Conservation (phyloP, 2,888 invertebrate genomes). For the Leistus spinibarbis region DNA sequence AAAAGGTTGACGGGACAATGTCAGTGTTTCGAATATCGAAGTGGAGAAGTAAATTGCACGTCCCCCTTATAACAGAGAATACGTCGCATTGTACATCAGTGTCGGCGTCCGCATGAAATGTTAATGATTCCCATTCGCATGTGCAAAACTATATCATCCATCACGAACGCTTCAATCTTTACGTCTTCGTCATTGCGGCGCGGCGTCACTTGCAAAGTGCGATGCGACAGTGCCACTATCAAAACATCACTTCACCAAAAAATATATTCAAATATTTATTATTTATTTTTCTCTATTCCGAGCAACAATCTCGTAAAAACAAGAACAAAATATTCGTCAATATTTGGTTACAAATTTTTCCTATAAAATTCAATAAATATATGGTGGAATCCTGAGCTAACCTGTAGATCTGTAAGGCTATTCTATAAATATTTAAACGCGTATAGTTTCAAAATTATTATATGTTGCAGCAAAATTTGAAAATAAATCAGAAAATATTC, state of each 20-base stretch:
- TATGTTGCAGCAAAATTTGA: too few relatives aligned
- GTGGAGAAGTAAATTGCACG: conserved; percentile 2
- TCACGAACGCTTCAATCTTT: neutral
- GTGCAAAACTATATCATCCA: conserved; percentile 5
- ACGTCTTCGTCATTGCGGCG: neutral
- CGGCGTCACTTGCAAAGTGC: neutral
- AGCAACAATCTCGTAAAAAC: too few relatives aligned
- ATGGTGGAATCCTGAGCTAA: too few relatives aligned
- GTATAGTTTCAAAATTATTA: too few relatives aligned
- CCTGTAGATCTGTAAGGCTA: too few relatives aligned
- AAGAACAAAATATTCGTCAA: too few relatives aligned
- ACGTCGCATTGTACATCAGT: conserved; percentile 5
- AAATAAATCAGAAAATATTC: too few relatives aligned
- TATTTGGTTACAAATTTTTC: too few relatives aligned
- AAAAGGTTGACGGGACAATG: conserved; percentile 10
- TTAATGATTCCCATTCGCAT: conserved; percentile 7
- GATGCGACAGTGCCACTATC: neutral
- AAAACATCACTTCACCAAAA: neutral
- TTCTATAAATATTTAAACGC: too few relatives aligned
- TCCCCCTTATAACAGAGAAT: neutral
- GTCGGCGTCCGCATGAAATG: conserved; percentile 2
- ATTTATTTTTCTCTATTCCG: too few relatives aligned
- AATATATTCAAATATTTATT: too few relatives aligned
- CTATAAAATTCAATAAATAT: too few relatives aligned
- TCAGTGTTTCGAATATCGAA: conserved; percentile 5